Conservation (phyloP, 1,140 invertebrate genomes). For the Dendroctonus ponderosae region DNA sequence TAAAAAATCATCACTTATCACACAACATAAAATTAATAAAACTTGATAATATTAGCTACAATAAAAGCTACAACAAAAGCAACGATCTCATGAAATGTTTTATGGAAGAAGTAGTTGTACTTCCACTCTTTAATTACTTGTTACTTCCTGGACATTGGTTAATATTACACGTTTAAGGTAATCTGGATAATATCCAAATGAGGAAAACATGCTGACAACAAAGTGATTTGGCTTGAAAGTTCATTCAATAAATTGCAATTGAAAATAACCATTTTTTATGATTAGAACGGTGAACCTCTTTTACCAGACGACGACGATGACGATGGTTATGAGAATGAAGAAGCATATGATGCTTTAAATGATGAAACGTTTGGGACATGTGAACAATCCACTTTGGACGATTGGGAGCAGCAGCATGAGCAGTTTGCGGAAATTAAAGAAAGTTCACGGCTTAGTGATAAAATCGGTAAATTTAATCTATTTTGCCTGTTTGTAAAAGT, state of each 20-base stretch:
- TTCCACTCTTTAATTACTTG: too few relatives aligned
- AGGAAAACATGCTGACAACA: too few relatives aligned
- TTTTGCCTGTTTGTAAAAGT: conserved; percentile 5
- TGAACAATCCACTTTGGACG: conserved; percentile 54
- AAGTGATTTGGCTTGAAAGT: too few relatives aligned
- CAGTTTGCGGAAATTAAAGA: conserved; percentile 64
- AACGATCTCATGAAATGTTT: too few relatives aligned
- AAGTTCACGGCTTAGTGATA: conserved; percentile 51
- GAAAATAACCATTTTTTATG: not conserved
- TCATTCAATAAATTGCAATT: not conserved
- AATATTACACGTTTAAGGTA: too few relatives aligned
- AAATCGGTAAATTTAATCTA: conserved; percentile 41
- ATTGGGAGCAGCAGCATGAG: conserved; percentile 74
- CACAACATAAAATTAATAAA: too few relatives aligned
- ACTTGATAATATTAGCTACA: too few relatives aligned
- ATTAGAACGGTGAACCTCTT: conserved; percentile 45
- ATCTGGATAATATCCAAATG: too few relatives aligned
- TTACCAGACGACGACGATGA: conserved; percentile 52
- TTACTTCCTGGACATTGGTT: too few relatives aligned
- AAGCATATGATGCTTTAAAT: conserved; percentile 85
- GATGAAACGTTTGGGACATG: conserved; percentile 85
- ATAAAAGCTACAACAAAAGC: too few relatives aligned
- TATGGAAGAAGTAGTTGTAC: too few relatives aligned
- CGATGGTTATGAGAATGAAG: conserved; percentile 66
- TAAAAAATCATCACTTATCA: too few relatives aligned